phyloP scores from a whole-genome alignment of 37 sponge, comb jelly and placozoan species.

The Halichondria panicea region DNA sequence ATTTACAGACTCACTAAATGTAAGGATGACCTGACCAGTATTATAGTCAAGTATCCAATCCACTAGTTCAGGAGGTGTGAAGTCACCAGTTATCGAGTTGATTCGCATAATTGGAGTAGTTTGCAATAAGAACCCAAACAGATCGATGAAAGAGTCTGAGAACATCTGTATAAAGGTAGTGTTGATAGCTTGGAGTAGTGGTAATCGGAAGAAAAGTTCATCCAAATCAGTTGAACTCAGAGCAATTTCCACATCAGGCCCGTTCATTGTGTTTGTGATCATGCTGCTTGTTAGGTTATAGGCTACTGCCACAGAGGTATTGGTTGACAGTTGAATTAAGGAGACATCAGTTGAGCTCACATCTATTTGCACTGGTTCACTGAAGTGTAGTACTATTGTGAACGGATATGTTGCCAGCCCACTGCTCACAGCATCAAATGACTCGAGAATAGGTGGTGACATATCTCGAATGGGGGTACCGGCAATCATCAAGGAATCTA shows the following conservation, averaged over 20 bases:
- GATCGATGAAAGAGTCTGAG: constrained; percentile 48
- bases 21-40: constrained; percentile 41
- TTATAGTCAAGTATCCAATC: constrained; percentile 67
- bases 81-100: constrained; percentile 52
- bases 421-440: constrained; percentile 57
- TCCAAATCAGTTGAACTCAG: constrained; percentile 57
- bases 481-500: constrained; percentile 1
- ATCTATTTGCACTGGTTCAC: constrained; percentile 67
- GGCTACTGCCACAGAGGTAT: not conserved
- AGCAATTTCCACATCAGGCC: constrained; percentile 58
- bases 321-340: constrained; percentile 30
- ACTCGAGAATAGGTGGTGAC: constrained; percentile 61
- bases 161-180: constrained; percentile 57
- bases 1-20: constrained; percentile 79
- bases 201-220: constrained; percentile 27
- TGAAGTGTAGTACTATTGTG: constrained; percentile 54
- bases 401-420: not conserved
- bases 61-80: constrained; percentile 55
- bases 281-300: constrained; percentile 50
- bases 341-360: constrained; percentile 27
- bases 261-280: constrained; percentile 20
- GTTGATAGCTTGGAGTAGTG: constrained; percentile 38
- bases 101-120: constrained; percentile 24
- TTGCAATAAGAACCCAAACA: constrained; percentile 1
- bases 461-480: constrained; percentile 18